phyloP scores from a whole-genome alignment of 2,797 vertebrate species.

The Pitangus sulphuratus region DNA sequence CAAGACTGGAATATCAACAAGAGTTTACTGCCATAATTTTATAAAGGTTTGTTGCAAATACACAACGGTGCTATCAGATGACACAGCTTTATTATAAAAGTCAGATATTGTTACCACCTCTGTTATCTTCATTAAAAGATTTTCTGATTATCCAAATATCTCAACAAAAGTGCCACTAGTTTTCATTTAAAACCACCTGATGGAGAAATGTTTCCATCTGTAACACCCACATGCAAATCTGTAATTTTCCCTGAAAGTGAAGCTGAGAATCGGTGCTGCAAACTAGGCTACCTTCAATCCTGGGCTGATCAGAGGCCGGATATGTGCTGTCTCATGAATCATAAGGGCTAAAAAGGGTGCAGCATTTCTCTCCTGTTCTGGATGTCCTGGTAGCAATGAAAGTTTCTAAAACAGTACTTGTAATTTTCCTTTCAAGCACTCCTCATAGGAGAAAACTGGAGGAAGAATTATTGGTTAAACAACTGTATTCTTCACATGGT shows the following conservation, averaged over 20 bases:
- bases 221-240: constrained; percentile 3
- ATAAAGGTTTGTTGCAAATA: not conserved
- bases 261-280: not conserved
- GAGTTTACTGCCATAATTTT: not conserved
- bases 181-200: constrained; percentile 36
- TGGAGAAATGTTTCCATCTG: constrained; percentile 10
- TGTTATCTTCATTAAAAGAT: not conserved
- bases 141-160: not conserved
- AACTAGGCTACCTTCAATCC: not conserved
- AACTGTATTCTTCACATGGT: not conserved
- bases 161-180: not conserved
- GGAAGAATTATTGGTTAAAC: not conserved
- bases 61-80: not conserved
- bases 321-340: constrained; percentile 1
- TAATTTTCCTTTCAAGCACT: not conserved
- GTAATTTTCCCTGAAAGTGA: not conserved
- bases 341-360: not conserved
- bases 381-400: not conserved
- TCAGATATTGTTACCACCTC: not conserved
- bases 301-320: not conserved
- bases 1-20: not conserved
- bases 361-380: not conserved
- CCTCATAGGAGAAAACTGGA: not conserved
- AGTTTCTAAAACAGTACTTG: constrained; percentile 1
- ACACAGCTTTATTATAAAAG: not conserved